phyloP scores from a whole-genome alignment of 2,888 invertebrate species.

The Catocala sponsa region DNA sequence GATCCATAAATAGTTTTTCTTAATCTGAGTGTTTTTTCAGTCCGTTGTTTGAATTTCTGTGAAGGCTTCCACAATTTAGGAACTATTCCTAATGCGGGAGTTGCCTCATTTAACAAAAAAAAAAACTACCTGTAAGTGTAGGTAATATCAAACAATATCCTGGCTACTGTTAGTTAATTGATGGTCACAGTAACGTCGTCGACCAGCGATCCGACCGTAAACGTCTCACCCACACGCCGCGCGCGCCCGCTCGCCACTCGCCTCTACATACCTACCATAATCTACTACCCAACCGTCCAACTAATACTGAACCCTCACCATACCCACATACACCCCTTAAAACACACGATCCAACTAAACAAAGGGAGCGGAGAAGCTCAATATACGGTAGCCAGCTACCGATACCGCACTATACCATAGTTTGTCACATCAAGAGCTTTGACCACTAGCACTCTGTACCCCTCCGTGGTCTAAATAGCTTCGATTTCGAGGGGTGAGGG shows the following conservation, averaged over 20 bases:
- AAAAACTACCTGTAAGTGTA: too few relatives aligned
- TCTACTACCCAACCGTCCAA: constrained; percentile 68
- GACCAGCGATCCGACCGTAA: constrained; percentile 87
- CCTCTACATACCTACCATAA: constrained; percentile 80
- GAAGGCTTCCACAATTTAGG: too few relatives aligned
- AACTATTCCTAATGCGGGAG: too few relatives aligned
- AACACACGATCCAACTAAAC: constrained; percentile 33
- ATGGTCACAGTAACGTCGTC: constrained; percentile 74
- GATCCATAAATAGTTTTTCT: too few relatives aligned
- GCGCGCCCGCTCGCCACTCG: constrained; percentile 82
- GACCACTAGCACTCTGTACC: constrained; percentile 75
- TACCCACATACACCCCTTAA: constrained; percentile 46
- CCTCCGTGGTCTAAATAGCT: constrained; percentile 64
- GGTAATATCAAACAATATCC: constrained; percentile 17
- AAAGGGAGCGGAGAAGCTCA: constrained; percentile 58
- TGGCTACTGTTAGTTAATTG: not conserved
- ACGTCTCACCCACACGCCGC: constrained; percentile 87
- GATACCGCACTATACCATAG: constrained; percentile 84
- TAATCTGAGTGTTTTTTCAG: too few relatives aligned
- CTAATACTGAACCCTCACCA: constrained; percentile 54
- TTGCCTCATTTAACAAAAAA: too few relatives aligned
- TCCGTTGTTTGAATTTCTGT: too few relatives aligned
- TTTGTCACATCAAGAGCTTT: constrained; percentile 81
- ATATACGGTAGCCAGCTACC: constrained; percentile 64
- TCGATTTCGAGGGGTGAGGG: constrained; percentile 59